Base-by-base conservation (phyloP, 2,113 vertebrate genomes). In the Microcebus jonahi region DNA sequence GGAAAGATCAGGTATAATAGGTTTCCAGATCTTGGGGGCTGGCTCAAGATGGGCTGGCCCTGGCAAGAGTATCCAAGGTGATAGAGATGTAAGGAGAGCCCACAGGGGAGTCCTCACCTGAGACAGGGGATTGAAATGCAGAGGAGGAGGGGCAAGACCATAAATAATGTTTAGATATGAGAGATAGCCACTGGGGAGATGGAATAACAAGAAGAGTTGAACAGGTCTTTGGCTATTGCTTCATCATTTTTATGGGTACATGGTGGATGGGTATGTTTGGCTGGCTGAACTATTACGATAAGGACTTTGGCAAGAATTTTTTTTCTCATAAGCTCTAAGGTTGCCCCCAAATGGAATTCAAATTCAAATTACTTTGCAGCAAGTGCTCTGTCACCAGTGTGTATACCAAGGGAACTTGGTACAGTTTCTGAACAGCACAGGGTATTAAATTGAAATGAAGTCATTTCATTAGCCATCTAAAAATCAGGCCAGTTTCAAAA, bases 301-400 rank as follows among this genome's bases (percentile, higher is more conserved):
- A 80, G 53, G 27, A 3, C 29, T 77, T 90, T 91, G 57, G 80
- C n/a, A 84, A 84, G 27, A 83, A 59, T 4, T 1, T 68, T 79
- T 75, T 93, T 82, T 88, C 90, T 95, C 45, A 34, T 84, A 70
- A 88, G 29, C 25, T 59, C 55, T 61, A 87, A 96, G 94, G 84
- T 8, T 53, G 48, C 59, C 71, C n/a, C 71, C 93, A 90, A 96
- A 77, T 92, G 65, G 63, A 95, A 89, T 94, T 91, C 75, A 80
- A 67, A 86, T 68, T 97, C 45, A 61, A 92, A 95, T 95, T 79
- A 88, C 34, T 88, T 92, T 57, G 29, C 20, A 85, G 70, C 45
- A 42, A 96, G 83, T 84, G 63, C 68, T 75, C 55, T 81, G 57
- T 68, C 65, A 77, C 71, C 27, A 85, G 39, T 18, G 10, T 61